A percentile compares a stretch with the other conserved stretches of the same genome.
Conservation (phyloP, 2,113 vertebrate species). For the Melanostigma gelatinosum region DNA sequence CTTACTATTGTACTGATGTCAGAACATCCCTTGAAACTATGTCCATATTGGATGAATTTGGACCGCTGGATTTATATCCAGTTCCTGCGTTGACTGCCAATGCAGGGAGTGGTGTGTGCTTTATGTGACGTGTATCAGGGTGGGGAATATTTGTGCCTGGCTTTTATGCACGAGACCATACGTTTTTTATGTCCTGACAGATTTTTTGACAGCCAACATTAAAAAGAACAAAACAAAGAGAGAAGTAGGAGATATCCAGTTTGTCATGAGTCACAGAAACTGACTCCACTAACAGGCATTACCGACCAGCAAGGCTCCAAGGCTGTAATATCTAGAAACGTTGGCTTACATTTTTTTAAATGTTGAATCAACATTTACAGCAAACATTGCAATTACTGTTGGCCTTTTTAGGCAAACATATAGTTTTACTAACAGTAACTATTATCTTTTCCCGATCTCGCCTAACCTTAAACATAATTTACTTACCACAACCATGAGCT, state of each 20-base stretch:
- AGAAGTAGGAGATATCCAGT: conserved; percentile 74
- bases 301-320: conserved; percentile 76
- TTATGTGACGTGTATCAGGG: background rate
- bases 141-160: background rate
- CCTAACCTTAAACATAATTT: background rate
- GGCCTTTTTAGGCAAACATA: background rate
- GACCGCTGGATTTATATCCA: background rate
- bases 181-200: background rate
- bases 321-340: conserved; percentile 57
- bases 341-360: background rate
- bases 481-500: too few species aligned
- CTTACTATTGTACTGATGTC: background rate
- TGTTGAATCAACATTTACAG: conserved; percentile 34
- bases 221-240: conserved; percentile 76
- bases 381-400: background rate
- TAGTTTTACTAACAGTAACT: background rate
- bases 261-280: conserved; percentile 70
- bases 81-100: too few species aligned
- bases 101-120: background rate
- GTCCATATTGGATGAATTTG: background rate
- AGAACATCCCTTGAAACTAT: background rate
- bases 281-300: conserved; percentile 45
- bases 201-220: conserved; percentile 70
- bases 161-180: background rate
- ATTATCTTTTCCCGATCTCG: background rate